Percentiles rank a stretch among this genome's conserved stretches.
phyloP scores from a whole-genome alignment of 2,797 vertebrate species.

The Siniperca obscura region DNA sequence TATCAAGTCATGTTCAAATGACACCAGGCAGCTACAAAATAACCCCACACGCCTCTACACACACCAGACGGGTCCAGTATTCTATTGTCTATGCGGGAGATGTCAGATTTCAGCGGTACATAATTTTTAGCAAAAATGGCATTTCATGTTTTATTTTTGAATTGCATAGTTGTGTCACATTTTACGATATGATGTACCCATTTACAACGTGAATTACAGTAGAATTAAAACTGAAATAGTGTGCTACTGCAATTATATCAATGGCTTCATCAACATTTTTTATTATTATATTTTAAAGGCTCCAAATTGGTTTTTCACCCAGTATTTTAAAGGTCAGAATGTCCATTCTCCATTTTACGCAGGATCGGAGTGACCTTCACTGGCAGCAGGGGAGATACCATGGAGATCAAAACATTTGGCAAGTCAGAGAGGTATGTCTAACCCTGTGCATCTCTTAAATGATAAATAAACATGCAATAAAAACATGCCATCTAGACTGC shows the following conservation, averaged over 20 bases:
- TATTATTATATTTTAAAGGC: neutral
- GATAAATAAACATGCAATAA: neutral
- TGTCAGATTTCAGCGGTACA: neutral
- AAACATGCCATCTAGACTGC: neutral
- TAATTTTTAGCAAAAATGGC: too few relatives aligned
- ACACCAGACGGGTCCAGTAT: too few relatives aligned
- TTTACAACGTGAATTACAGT: neutral
- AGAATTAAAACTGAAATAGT: neutral
- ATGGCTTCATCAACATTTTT: neutral
- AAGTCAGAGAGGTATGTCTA: conserved; percentile 90
- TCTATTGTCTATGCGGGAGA: neutral
- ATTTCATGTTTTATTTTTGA: neutral
- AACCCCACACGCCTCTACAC: neutral
- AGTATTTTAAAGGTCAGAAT: conserved; percentile 11
- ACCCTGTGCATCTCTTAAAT: neutral
- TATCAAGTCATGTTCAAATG: neutral
- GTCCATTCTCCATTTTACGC: neutral
- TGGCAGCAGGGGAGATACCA: conserved; percentile 87
- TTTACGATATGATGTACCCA: neutral
- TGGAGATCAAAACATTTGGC: conserved; percentile 94
- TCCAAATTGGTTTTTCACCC: neutral
- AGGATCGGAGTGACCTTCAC: conserved; percentile 94
- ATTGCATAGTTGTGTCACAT: neutral
- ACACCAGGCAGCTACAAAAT: neutral
- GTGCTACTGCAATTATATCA: neutral